Conservation (phyloP, 2,797 vertebrate species). For the Onychomys arenicola region DNA sequence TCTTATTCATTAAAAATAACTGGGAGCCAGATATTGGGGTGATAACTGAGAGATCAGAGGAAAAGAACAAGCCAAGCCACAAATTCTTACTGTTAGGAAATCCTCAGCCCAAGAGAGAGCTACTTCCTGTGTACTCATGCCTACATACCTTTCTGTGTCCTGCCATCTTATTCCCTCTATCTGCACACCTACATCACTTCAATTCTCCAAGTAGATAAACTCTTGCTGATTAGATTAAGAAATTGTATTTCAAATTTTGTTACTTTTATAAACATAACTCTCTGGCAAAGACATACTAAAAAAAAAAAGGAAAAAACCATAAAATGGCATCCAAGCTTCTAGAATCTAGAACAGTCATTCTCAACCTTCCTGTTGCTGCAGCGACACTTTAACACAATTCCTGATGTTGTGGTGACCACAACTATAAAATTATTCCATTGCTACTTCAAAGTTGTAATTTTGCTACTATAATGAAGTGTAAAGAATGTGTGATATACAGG, state of each 20-base stretch:
- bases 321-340: not conserved
- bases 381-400: not conserved
- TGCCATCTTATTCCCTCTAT: no score
- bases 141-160: no score
- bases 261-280: not conserved
- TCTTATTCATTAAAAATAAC: no score
- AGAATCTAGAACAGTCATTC: not conserved
- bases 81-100: no score
- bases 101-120: no score
- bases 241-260: not conserved
- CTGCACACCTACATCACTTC: no score
- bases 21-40: no score
- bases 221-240: not conserved
- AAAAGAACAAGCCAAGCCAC: no score
- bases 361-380: not conserved
- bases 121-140: no score
- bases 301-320: not conserved
- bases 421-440: not conserved
- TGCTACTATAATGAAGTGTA: not conserved
- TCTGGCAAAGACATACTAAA: not conserved
- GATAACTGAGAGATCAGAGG: no score
- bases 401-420: not conserved
- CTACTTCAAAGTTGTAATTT: not conserved
- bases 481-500: not conserved
- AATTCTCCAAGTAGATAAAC: not conserved